Evolutionary conservation across 2,113 vertebrate species (phyloP), one percentile per base, ranked within the genome.

Genomic region (Brachyhypopomus gauderio): DNA sequence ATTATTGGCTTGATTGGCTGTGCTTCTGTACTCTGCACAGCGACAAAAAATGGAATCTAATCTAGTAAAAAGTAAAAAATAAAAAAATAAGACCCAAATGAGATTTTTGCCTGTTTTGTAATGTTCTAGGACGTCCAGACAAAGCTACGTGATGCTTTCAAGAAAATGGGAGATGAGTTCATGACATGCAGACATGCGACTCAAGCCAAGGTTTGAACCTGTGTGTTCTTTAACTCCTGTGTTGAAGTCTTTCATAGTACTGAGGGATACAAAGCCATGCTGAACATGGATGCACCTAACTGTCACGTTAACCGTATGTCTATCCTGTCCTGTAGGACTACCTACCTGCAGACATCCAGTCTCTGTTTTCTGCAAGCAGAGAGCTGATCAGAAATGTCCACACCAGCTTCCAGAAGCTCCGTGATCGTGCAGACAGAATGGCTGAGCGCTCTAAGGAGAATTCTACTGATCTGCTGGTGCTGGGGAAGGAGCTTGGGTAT

Each of bases 401-500:
- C 90, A 97, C 94, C 86, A 98, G 96, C 89, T 97, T 99, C 83
- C 92, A 95, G 55, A 98, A 95, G 88, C 94, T 99, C 6, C 94
- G 96, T 0, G 97, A 98, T 87, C 90, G 95, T 23, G 95, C 96
- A 0, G 97, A 98, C 89, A 93, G 93, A 45, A 98, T 99, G 64
- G 96, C 95, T 0, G 90, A 95, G 25, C 93, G 97, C 81, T 96
- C 97, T 2, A 95, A 95, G 0, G 97, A 98, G 67, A 98, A 96
- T 0, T 95, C 96, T 0, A 93, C 96, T 0, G 97, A 99, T 86
- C 96, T 99, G 0, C 95, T 98, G 59, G 87, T 96, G 41, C 98
- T 99, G 84, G 97, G 98, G 70, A 96, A 93, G 87, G 97, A 99
- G 84, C 91, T 99, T 34, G 98, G 97, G 98, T 96, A 64, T 20